Evolutionary conservation across 1,140 invertebrate genomes (phyloP), one percentile per base, ranked within the genome.

Genomic region (Trichonephila inaurata): DNA sequence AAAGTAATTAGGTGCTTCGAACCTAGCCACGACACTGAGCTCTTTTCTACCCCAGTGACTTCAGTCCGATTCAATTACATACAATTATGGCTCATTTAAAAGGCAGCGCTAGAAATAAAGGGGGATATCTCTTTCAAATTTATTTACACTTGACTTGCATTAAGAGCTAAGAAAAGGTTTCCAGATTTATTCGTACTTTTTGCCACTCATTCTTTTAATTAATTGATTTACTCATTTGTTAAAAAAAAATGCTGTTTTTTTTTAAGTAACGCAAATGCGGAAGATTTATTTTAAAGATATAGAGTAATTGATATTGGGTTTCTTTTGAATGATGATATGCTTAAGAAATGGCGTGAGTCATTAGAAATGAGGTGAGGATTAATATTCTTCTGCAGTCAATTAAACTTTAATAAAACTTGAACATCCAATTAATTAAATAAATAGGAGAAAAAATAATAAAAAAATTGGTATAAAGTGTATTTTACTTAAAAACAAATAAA

Each of bases 51-150:
- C 18, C 18, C 28, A 28, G 24, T 77, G 72, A 77, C 33, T 77
- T 14, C 19, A 83, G 82, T 83, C 82, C 82, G 44, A 83, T 83
- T 83, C 82, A 83, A 83, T 83, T 83, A 83, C 82, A 83, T 83
- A 83, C 82, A 83, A 83, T 83, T 83, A 83, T 83, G 21, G 82
- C 51, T 83, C 82, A 83, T 83, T 83, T 60, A 60, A 83, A 83
- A 83, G 24, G 82, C 28, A 60, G 82, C 8, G 16, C 21, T n/a
- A 44, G 19, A 83, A 83, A 58, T 58, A 83, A 58, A 83, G 16
- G 28, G 24, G 51, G 82, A 58, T 83, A 83, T 77, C 72, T 77
- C 69, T 77, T 77, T 58, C 72, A 83, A 83, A 60, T 83, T 83
- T 83, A 83, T 83, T 83, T 60, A 83, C 82, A 83, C 82, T 83